Evolutionary conservation across 1,140 invertebrate genomes (phyloP).

Genomic region (Drosophila elegans): DNA sequence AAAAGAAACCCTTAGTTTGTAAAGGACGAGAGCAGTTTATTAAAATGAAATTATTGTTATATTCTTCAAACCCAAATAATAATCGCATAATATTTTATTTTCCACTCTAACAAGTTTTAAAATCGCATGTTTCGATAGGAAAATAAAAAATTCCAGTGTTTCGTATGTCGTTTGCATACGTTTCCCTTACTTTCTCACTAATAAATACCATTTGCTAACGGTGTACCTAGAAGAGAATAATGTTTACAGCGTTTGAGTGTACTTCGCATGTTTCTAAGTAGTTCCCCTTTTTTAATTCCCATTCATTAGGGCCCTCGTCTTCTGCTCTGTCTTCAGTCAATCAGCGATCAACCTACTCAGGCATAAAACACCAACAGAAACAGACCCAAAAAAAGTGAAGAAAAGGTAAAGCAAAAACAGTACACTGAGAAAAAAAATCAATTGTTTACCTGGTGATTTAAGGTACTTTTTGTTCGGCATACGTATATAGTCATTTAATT

Average conservation of each 20-base stretch:
- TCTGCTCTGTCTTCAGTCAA: constrained; percentile 21
- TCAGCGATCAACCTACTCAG: constrained; percentile 63
- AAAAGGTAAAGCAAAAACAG: neutral
- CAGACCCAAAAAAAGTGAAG: constrained; percentile 27
- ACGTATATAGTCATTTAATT: too few relatives aligned
- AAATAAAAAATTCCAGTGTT: neutral
- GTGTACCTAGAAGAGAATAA: constrained; percentile 1
- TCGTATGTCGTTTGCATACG: neutral
- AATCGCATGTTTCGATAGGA: neutral
- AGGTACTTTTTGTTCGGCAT: too few relatives aligned
- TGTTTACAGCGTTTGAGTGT: constrained; percentile 28
- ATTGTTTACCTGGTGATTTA: too few relatives aligned
- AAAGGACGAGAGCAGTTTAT: too few relatives aligned
- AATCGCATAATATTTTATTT: too few relatives aligned
- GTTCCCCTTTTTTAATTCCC: constrained; percentile 18
- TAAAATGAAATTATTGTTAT: too few relatives aligned
- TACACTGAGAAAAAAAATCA: neutral
- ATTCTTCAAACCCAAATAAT: too few relatives aligned
- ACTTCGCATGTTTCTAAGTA: constrained; percentile 23
- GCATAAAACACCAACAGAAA: constrained; percentile 52
- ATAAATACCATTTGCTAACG: constrained; percentile 5
- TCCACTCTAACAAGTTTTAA: too few relatives aligned
- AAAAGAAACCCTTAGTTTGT: too few relatives aligned
- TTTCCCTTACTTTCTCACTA: constrained; percentile 13
- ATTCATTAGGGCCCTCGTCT: constrained; percentile 4